Evolutionary conservation across 1,140 invertebrate genomes (phyloP).

Genomic region (Aradophagus sp.): DNA sequence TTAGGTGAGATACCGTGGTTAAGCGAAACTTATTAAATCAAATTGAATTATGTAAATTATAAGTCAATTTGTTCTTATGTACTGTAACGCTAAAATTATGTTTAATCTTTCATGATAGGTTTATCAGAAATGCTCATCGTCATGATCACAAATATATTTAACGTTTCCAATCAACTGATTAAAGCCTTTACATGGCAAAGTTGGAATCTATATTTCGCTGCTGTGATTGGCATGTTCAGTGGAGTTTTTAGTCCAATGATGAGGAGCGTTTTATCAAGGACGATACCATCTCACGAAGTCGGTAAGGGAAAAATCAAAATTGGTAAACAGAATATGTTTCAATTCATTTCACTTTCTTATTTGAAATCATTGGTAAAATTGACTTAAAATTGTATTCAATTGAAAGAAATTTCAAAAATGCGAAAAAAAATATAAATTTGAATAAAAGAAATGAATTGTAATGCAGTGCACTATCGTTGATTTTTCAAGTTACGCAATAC

Average conservation of each 20-base stretch:
- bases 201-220: conserved; percentile 28
- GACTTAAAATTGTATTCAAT: no score
- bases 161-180: conserved; percentile 9
- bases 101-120: conserved; percentile 4
- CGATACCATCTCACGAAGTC: conserved; percentile 22
- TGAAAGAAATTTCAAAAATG: no score
- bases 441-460: no score
- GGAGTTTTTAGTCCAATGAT: conserved; percentile 33
- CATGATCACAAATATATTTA: conserved; percentile 29
- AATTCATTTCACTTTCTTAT: no score
- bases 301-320: conserved; percentile 10
- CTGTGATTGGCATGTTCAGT: conserved; percentile 8
- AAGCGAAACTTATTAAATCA: background rate
- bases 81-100: background rate
- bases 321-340: no score
- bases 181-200: conserved; percentile 31
- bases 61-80: background rate
- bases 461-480: no score
- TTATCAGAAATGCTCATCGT: conserved; percentile 20
- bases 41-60: background rate
- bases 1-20: no score
- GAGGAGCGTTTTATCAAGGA: conserved; percentile 30
- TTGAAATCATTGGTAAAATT: no score
- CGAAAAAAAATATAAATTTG: no score
- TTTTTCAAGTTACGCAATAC: no score